Conservation (phyloP, 2,797 vertebrate genomes). For the Bradypodion ventrale region DNA sequence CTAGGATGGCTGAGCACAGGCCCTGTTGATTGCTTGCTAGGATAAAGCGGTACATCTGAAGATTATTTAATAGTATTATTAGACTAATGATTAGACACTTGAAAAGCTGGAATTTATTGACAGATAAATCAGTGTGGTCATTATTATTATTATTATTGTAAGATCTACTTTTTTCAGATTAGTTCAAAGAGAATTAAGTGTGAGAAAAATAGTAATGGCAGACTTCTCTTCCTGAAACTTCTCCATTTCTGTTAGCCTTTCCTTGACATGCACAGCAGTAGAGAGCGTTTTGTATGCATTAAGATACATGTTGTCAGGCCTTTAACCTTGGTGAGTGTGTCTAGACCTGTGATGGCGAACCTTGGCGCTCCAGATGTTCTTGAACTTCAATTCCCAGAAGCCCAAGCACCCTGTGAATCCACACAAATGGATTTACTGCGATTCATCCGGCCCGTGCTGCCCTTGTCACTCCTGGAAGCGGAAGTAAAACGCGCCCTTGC, state of each 20-base stretch:
- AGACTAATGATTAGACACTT: background rate
- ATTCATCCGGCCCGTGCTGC: too few species aligned
- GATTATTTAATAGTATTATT: background rate
- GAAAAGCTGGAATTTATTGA: background rate
- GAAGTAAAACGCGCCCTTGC: too few species aligned
- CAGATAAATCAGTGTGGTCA: background rate
- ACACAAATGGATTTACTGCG: too few species aligned
- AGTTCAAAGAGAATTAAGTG: background rate
- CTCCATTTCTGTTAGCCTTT: background rate
- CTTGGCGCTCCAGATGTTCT: too few species aligned
- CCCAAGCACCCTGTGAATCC: too few species aligned
- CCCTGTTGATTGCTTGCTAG: background rate
- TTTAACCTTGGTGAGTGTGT: background rate
- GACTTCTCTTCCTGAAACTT: background rate
- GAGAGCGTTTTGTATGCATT: background rate
- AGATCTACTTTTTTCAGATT: background rate
- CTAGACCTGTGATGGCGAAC: too few species aligned
- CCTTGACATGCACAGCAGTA: background rate
- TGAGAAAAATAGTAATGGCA: background rate
- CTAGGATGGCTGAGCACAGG: background rate
- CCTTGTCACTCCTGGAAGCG: too few species aligned
- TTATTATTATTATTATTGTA: background rate
- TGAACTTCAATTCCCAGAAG: too few species aligned
- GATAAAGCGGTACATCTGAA: conserved; percentile 1
- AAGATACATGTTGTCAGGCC: too few species aligned